These are phyloP conservation scores for Ceraclea dissimilis DNA, from an alignment of 2,888 invertebrate species.

Conservation along the genomic window DNA sequence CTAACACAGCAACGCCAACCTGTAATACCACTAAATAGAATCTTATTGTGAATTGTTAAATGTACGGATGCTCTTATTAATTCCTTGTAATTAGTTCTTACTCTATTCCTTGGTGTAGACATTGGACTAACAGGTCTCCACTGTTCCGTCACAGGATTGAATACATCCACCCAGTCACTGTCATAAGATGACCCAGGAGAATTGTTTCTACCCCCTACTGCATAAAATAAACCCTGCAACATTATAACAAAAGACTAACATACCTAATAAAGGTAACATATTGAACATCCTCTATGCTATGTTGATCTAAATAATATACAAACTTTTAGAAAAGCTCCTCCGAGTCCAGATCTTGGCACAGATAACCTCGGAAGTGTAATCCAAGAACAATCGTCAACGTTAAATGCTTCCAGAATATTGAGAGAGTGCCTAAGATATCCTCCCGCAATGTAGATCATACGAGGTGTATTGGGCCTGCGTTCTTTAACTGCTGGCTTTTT, in stretches of 20 bases:
- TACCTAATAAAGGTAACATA: no score
- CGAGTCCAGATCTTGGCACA: constrained; percentile 80
- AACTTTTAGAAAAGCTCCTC: constrained; percentile 75
- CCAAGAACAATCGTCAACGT: constrained; percentile 82
- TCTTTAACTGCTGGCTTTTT: constrained; percentile 79
- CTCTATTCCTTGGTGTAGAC: constrained; percentile 80
- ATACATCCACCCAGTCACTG: constrained; percentile 81
- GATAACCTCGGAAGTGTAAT: constrained; percentile 72
- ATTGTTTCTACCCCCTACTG: constrained; percentile 88
- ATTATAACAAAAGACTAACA: no score
- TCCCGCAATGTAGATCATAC: constrained; percentile 86
- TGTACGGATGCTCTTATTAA: no score
- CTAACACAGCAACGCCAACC: constrained; percentile 91
- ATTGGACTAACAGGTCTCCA: constrained; percentile 85
- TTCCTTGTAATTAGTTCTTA: no score
- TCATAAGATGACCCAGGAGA: constrained; percentile 81
- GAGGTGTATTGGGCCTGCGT: constrained; percentile 78
- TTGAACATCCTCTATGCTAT: no score
- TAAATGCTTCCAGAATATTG: constrained; percentile 82
- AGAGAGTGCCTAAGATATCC: constrained; percentile 83
- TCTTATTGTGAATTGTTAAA: background rate
- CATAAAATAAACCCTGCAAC: constrained; percentile 73
- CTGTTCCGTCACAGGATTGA: constrained; percentile 76
- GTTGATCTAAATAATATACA: background rate
- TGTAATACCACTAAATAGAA: constrained; percentile 12